Base-by-base conservation (phyloP, 2,797 vertebrate genomes). In the Yasuhikotakia modesta region DNA sequence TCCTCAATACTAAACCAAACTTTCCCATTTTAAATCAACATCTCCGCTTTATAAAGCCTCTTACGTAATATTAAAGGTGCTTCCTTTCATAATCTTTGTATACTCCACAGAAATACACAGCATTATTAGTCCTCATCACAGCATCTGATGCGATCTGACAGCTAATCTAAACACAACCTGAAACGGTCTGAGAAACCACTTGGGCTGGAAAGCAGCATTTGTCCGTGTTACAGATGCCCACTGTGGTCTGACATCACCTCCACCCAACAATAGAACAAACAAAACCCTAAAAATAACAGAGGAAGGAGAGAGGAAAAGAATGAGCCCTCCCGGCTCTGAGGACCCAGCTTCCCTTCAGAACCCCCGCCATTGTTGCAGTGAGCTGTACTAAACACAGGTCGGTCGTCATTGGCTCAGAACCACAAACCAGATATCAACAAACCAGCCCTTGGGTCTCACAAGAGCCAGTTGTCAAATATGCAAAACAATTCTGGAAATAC, bases 251-350 rank as follows among this genome's bases (percentile, higher is more conserved):
- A 46, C 61, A 66, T 76, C 58, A 60, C 66, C 76, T n/a, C 46
- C 50, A 48, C 61, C 68, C 78, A 74, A 81, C 80, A 81, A 84
- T 72, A 80, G 79, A 82, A 81, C 76, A 82, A 82, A 82, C 78
- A 81, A 71, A 46, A 43, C 60, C 76, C 81, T 84, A 82, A 83
- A 80, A 83, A 85, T 85, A 85, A 65, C 43, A 70, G 70, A 84
- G 80, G 82, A 75, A 79, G 74, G 79, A 72, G 76, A 57, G 71
- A 70, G 70, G 63, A 77, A 81, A 72, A 82, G 69, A 63, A 81
- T 71, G 70, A 80, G 66, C 70, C 43, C 68, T 79, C 73, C 73
- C 80, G 63, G 66, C 65, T 64, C 61, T 3, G 70, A 82, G 70
- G 57, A 77, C 45, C 71, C 53, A 70, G 78, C 75, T 86, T 81